Base-by-base conservation (phyloP, 2,113 vertebrate genomes). In the Cyprinodon variegatus region DNA sequence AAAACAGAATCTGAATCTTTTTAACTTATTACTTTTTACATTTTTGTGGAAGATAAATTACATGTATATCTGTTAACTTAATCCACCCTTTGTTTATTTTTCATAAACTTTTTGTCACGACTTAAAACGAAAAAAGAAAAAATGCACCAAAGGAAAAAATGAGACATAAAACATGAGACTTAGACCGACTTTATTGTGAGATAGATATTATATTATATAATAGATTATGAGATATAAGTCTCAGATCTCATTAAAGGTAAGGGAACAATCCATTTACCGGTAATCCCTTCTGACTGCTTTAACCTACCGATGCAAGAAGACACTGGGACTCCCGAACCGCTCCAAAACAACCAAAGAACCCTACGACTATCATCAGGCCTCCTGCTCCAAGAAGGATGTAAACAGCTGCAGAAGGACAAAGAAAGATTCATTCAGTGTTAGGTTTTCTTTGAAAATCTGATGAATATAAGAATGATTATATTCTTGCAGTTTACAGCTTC, bases 341-440 rank as follows among this genome's bases (percentile, higher is more conserved):
- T 83, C 98, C 98, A 11, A 97, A 99, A 91, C 97, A 99, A 0
- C 98, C 97, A 0, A 97, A 97, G 92, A 98, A 97, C 9, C 97
- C 98, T 14, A 99, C 95, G 4, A 96, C 83, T 93, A 96, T 95
- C 97, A 99, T 98, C 84, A 98, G 60, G 53, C 93, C 96, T 20
- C 97, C 98, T 0, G 96, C 95, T 78, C 96, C 96, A 6, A 98
- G 95, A 76, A 99, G 89, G 59, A 98, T 96, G 67, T 99, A 98
- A 11, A 98, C 95, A 0, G 96, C 98, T 99, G 88, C 1, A 78
- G 72, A 72, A 39, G 77, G 41, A 76, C n/a, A 36, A n/a, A 61
- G 9, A 2, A 20, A 6, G 12, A 71, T 0, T 81, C 5, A 71
- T 12, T 48, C 15, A n/a, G n/a, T 70, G 17, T 61, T 4, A 1